Percentiles rank a stretch among this genome's conserved stretches.
These are phyloP conservation scores for Scaptomyza caliginosa DNA, from an alignment of 2,888 invertebrate species.

Conservation along the genomic window DNA sequence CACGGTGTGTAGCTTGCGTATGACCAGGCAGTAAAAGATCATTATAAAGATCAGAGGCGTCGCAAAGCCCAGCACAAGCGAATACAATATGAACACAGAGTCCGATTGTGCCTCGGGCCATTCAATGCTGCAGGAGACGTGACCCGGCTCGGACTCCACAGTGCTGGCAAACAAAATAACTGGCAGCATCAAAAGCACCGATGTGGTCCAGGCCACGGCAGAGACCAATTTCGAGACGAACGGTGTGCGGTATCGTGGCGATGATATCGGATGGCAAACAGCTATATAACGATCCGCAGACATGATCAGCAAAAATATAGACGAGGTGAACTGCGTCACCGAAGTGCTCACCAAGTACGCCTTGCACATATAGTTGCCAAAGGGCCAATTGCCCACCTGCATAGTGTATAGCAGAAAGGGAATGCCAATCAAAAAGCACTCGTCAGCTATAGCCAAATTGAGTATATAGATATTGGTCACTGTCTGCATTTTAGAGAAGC, in stretches of 20 bases:
- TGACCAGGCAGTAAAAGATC: slow-evolving; percentile 94
- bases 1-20: slow-evolving; percentile 93
- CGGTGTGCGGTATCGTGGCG: slow-evolving; percentile 93
- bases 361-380: slow-evolving; percentile 94
- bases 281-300: slow-evolving; percentile 96
- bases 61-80: slow-evolving; percentile 94
- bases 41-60: slow-evolving; percentile 93
- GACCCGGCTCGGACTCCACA: slow-evolving; percentile 86
- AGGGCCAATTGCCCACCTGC: slow-evolving; percentile 90
- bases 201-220: slow-evolving; percentile 92
- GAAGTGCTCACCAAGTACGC: slow-evolving; percentile 96
- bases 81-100: slow-evolving; percentile 94
- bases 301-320: slow-evolving; percentile 96
- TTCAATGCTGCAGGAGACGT: slow-evolving; percentile 90
- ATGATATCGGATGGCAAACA: slow-evolving; percentile 96
- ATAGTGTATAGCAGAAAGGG: slow-evolving; percentile 95
- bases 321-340: slow-evolving; percentile 96
- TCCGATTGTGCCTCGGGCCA: slow-evolving; percentile 91
- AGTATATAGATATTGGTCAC: slow-evolving; percentile 97
- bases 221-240: slow-evolving; percentile 94
- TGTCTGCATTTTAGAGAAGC: slow-evolving; percentile 97
- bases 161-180: slow-evolving; percentile 93
- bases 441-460: slow-evolving; percentile 96
- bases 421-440: slow-evolving; percentile 95
- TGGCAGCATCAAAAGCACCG: slow-evolving; percentile 94